Evolutionary conservation across 2,888 invertebrate species (phyloP), one percentile per base, ranked within the genome.

Genomic region (Ichneumon xanthorius): DNA sequence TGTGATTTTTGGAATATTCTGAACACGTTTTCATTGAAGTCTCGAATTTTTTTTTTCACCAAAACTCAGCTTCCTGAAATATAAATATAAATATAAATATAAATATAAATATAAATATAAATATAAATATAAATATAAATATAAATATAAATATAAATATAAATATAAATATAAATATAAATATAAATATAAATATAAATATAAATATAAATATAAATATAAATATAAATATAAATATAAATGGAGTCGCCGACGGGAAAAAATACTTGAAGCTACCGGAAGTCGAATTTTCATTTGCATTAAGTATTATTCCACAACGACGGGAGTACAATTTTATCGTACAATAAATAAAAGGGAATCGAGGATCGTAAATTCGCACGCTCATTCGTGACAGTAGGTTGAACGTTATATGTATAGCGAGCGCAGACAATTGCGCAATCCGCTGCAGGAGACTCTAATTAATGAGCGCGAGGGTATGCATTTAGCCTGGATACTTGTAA

Each of bases 351-450:
- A 53, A 26, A 45, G 26, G 6, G 19, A 67, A 50, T 70, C 45
- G 45, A 50, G 7, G 16, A 30, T 50, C 16, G 50, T 9, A 30
- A 50, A 26, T 70, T 70, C 70, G 50, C 70, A 70, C 70, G 50
- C 16, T 50, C 30, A 50, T 48, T 30, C 30, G 48, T 50, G 50
- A 70, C 70, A 70, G 70, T 50, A 70, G 16, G 70, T 30, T 22
- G 30, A 33, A 71, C 14, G 50, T 30, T 76, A 50, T 14, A 76
- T 19, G 50, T 26, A 14, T 48, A n/a, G 11, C 30, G 63, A 63
- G 30, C 30, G 16, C 30, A 26, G 73, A 82, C 70, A 61, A 79
- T 90, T 88, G 88, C 88, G 85, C 84, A 88, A 89, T 83, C 85
- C 72, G 70, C 85, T 40, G 19, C 48, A 50, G 33, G 30, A 79